Base-by-base conservation (phyloP, 2,797 vertebrate genomes). In the Takifugu rubripes region DNA sequence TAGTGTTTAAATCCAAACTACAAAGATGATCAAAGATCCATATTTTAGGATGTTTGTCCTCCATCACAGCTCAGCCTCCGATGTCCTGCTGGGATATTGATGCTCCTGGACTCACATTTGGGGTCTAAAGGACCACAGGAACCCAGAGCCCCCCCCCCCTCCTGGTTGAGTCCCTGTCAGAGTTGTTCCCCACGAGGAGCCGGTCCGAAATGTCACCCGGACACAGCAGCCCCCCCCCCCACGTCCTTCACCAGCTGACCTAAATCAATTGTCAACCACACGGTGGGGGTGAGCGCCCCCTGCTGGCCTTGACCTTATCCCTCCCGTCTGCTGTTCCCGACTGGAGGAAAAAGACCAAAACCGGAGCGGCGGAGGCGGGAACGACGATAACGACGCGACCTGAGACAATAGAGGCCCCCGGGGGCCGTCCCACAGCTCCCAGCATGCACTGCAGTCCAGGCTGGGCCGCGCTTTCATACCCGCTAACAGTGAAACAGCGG, bases 271-370 rank as follows among this genome's bases (percentile, higher is more conserved):
- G 84, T 87, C 81, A 80, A 66, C 40, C 52, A 51, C 80, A 3
- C 77, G 6, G 59, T 67, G 17, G 67, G 81, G 81, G 74, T 56
- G 74, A 84, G 76, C 56, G 81, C 85, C 82, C 84, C 86, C 88
- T 83, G 67, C 83, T 59, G 85, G 82, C 74, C 63, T 2, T 86
- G 85, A 89, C 88, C 85, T 89, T 86, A 87, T 73, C 81, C 44
- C 78, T 67, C 60, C 58, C 25, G 55, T 56, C 64, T 65, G 51
- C 58, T 50, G 67, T 10, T 72, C 54, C 56, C 54, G 69, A 64
- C 64, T 51, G 61, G 68, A 8, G 29, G n/a, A 49, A 61, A 57
- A 31, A 5, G 44, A 44, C 8, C 43, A 14, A 12, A n/a, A 5
- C 6, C 0, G 10, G 15, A 44, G 49, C 21, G 25, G 27, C 54